phyloP scores from a whole-genome alignment of 2,888 invertebrate genomes.

The Ectobius pallidus region DNA sequence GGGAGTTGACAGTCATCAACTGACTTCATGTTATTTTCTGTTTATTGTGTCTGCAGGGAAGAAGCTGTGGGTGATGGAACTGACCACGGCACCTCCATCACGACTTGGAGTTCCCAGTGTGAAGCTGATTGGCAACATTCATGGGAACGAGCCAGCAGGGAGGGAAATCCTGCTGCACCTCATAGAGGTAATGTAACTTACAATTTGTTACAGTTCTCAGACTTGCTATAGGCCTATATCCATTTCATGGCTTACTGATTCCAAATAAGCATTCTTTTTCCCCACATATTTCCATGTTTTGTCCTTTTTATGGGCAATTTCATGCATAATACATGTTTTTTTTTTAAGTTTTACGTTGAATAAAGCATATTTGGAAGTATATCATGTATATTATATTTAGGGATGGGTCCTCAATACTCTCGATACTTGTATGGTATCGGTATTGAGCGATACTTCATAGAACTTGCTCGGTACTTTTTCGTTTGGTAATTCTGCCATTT shows the following conservation, averaged over 20 bases:
- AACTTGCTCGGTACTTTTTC: too few relatives aligned
- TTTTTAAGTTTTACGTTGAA: not conserved
- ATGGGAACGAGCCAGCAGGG: constrained; percentile 73
- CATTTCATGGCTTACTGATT: not conserved
- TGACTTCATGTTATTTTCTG: too few relatives aligned
- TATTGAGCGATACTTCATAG: too few relatives aligned
- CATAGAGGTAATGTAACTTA: constrained; percentile 56
- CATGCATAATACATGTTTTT: too few relatives aligned
- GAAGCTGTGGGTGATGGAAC: constrained; percentile 64
- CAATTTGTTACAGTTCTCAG: not conserved
- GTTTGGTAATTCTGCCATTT: too few relatives aligned
- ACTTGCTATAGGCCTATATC: not conserved
- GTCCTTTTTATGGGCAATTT: not conserved
- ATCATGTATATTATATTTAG: too few relatives aligned
- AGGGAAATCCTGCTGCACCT: constrained; percentile 69
- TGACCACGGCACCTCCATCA: constrained; percentile 54
- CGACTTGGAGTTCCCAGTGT: constrained; percentile 65
- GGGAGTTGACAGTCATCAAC: too few relatives aligned
- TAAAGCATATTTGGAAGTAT: too few relatives aligned
- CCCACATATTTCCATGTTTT: not conserved
- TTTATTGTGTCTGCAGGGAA: too few relatives aligned
- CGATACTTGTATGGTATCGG: too few relatives aligned
- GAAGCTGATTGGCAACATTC: constrained; percentile 76
- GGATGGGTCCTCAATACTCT: too few relatives aligned
- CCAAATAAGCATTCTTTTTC: not conserved